phyloP scores from a whole-genome alignment of 2,797 vertebrate genomes.

The Silurus aristotelis region DNA sequence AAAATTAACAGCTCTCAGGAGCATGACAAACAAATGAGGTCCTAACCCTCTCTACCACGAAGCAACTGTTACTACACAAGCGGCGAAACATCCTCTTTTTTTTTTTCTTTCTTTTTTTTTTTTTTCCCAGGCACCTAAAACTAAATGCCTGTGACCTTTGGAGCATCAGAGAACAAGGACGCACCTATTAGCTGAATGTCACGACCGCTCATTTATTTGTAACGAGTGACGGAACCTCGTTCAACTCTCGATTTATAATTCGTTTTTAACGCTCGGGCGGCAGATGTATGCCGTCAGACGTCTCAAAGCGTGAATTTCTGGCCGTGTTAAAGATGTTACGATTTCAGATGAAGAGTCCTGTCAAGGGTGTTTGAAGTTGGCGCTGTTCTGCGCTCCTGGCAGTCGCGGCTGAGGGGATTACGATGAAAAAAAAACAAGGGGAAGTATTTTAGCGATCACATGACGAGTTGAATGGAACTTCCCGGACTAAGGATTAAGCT shows the following conservation, averaged over 20 bases:
- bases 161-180: constrained; percentile 22
- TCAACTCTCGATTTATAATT: constrained; percentile 18
- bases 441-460: constrained; percentile 25
- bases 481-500: constrained; percentile 38
- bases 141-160: constrained; percentile 31
- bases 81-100: constrained; percentile 9
- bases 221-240: constrained; percentile 4
- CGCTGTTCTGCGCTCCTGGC: not conserved
- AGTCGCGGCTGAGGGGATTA: constrained; percentile 32
- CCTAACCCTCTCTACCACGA: constrained; percentile 27
- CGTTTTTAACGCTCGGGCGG: not conserved
- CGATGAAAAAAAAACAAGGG: constrained; percentile 5
- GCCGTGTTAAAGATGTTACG: not conserved
- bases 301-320: constrained; percentile 7
- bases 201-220: constrained; percentile 33
- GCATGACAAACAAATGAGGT: constrained; percentile 30
- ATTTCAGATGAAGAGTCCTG: constrained; percentile 17
- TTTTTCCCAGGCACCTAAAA: not conserved
- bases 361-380: constrained; percentile 15
- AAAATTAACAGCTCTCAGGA: constrained; percentile 36
- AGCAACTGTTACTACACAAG: constrained; percentile 35
- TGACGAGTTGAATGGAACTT: constrained; percentile 30
- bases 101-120: no score
- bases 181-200: constrained; percentile 44
- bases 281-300: not conserved